phyloP scores from a whole-genome alignment of 2,113 vertebrate genomes.

The Azemiops feae region DNA sequence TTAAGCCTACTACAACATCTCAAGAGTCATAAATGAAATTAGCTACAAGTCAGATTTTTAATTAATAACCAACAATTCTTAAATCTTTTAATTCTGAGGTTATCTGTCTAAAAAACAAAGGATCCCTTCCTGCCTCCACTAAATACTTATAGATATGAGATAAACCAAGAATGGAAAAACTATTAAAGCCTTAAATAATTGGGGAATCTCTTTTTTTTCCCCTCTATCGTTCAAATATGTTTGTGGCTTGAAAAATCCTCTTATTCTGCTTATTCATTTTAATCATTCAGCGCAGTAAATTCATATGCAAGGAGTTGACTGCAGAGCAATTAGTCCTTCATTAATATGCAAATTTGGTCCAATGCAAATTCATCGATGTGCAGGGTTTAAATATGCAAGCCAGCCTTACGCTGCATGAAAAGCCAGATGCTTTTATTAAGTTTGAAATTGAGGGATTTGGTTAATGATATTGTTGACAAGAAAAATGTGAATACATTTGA shows the following conservation, averaged over 20 bases:
- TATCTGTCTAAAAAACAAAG: constrained; percentile 32
- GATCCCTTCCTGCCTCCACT: neutral
- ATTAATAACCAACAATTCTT: constrained; percentile 55
- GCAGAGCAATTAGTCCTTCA: constrained; percentile 75
- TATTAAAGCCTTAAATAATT: constrained; percentile 53
- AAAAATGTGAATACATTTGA: constrained; percentile 72
- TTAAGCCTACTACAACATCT: neutral
- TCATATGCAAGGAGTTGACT: constrained; percentile 74
- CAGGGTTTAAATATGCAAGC: constrained; percentile 68
- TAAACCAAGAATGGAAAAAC: constrained; percentile 55
- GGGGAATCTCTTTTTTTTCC: constrained; percentile 44
- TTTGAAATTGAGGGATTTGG: constrained; percentile 72
- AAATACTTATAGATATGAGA: constrained; percentile 44
- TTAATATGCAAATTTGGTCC: constrained; percentile 76
- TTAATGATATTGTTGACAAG: constrained; percentile 74
- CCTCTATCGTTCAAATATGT: constrained; percentile 50
- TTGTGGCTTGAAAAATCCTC: constrained; percentile 53
- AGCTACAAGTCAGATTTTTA: constrained; percentile 42
- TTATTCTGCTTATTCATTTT: constrained; percentile 56
- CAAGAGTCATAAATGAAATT: constrained; percentile 33
- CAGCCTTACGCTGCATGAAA: constrained; percentile 65
- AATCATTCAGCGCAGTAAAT: constrained; percentile 66
- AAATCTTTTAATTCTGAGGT: neutral
- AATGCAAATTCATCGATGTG: constrained; percentile 70
- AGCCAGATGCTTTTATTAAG: constrained; percentile 76